Evolutionary conservation across 1,140 invertebrate species (phyloP).

Genomic region (Chironomus striatipennis): DNA sequence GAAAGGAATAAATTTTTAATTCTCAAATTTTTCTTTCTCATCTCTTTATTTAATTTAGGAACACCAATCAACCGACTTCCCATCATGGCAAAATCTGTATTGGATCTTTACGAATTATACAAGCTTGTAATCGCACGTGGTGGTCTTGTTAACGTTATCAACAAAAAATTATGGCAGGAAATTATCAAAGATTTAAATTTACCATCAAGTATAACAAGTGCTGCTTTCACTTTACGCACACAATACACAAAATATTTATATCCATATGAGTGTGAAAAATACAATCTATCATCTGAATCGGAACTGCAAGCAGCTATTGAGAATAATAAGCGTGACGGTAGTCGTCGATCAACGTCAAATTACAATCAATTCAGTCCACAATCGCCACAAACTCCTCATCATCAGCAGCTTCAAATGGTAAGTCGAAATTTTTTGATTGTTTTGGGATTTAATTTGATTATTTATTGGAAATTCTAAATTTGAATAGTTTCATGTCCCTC

Average conservation of each 20-base stretch:
- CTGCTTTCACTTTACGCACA: constrained; percentile 96
- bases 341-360: constrained; percentile 44
- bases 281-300: constrained; percentile 77
- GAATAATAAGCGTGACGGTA: constrained; percentile 91
- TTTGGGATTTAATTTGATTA: too few species aligned
- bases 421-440: neutral
- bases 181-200: constrained; percentile 98
- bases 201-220: constrained; percentile 97
- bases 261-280: constrained; percentile 96
- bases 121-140: constrained; percentile 96
- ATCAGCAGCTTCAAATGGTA: neutral
- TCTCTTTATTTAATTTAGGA: constrained; percentile 49
- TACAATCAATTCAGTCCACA: constrained; percentile 13
- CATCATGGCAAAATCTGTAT: constrained; percentile 99
- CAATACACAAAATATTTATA: constrained; percentile 99
- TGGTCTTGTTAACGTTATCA: constrained; percentile 98
- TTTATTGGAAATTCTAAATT: too few species aligned
- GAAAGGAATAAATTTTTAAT: too few species aligned
- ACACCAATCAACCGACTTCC: constrained; percentile 97
- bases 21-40: neutral
- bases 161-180: constrained; percentile 99
- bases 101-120: constrained; percentile 97
- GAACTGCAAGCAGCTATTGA: constrained; percentile 98
- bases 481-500: too few species aligned
- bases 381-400: neutral